These are phyloP conservation scores for Zaprionus lineosus DNA, from an alignment of 2,888 invertebrate genomes.

Conservation along the genomic window DNA sequence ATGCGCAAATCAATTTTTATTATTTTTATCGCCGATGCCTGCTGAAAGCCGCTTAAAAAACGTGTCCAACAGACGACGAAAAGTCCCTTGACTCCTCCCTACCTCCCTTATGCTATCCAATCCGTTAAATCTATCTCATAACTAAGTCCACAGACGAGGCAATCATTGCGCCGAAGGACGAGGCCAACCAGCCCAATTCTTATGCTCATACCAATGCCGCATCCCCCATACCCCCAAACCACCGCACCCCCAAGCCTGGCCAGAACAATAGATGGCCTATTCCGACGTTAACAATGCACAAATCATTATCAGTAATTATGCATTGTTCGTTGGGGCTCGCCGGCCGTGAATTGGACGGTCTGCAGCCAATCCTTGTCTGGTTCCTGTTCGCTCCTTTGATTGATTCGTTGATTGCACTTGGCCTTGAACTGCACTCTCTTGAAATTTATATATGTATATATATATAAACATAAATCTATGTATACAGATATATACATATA, in stretches of 20 bases:
- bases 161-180: constrained; percentile 34
- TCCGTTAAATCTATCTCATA: constrained; percentile 47
- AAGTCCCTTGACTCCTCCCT: no score
- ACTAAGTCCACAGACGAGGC: constrained; percentile 50
- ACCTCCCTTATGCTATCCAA: background rate
- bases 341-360: constrained; percentile 8
- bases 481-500: background rate
- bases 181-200: constrained; percentile 14
- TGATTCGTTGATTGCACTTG: constrained; percentile 67
- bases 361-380: constrained; percentile 24
- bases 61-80: constrained; percentile 5
- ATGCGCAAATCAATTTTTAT: constrained; percentile 73
- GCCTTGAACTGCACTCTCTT: constrained; percentile 60
- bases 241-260: constrained; percentile 5
- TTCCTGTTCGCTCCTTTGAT: constrained; percentile 49
- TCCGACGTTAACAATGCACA: constrained; percentile 62
- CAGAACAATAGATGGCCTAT: constrained; percentile 64
- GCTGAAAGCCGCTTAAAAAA: constrained; percentile 33
- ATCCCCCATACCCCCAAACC: constrained; percentile 7
- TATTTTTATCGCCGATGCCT: constrained; percentile 68
- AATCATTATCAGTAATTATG: constrained; percentile 78
- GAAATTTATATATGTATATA: constrained; percentile 13
- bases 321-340: constrained; percentile 54
- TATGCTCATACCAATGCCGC: constrained; percentile 8
- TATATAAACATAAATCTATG: constrained; percentile 15